Evolutionary conservation across 2,113 vertebrate genomes (phyloP).

Genomic region (Eptesicus fuscus): DNA sequence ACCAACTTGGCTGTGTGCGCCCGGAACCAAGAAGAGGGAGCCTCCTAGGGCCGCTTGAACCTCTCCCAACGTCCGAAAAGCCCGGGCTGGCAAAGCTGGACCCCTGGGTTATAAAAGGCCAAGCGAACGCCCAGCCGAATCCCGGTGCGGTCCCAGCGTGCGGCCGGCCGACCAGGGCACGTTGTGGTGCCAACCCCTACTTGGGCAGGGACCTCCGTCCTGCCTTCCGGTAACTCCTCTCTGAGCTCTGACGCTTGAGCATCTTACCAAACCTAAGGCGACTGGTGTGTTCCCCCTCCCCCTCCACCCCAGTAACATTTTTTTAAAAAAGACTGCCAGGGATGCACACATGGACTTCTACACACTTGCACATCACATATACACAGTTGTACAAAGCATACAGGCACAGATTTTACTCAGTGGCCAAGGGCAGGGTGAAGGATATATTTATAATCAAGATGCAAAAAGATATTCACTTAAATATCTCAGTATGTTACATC

Average conservation of each 20-base stretch:
- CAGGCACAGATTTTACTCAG: neutral
- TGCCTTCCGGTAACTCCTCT: neutral
- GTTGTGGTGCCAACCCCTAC: neutral
- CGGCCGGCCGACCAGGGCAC: neutral
- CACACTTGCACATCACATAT: neutral
- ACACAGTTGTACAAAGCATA: neutral
- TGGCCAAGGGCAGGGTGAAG: slow-evolving; percentile 5
- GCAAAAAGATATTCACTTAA: neutral
- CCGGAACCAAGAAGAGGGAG: too few species aligned
- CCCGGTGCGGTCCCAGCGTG: neutral
- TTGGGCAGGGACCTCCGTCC: neutral
- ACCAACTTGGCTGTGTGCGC: neutral
- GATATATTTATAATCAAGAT: neutral
- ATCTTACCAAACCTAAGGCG: neutral
- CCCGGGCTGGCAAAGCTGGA: neutral
- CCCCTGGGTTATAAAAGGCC: neutral
- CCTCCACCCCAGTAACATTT: neutral
- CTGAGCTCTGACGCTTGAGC: neutral
- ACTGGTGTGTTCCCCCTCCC: neutral
- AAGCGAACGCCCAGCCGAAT: neutral
- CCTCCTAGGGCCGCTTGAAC: neutral
- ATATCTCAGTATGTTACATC: neutral
- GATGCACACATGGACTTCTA: neutral
- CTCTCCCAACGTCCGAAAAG: neutral
- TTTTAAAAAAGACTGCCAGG: neutral